Percentiles rank a stretch among this genome's conserved stretches.
Conservation (phyloP, 2,113 vertebrate genomes). For the Pterophyllum scalare region DNA sequence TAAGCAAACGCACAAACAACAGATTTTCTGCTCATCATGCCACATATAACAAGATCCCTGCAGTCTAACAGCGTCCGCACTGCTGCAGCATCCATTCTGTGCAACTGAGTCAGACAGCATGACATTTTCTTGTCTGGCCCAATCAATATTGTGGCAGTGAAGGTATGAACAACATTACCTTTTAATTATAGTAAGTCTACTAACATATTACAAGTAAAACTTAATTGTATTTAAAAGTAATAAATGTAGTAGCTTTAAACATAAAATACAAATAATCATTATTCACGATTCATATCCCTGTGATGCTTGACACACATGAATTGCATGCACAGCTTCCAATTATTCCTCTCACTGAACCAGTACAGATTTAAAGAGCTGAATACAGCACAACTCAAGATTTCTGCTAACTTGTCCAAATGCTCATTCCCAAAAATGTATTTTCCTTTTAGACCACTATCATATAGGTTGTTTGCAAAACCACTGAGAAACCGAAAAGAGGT, state of each 20-base stretch:
- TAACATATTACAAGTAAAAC: not conserved
- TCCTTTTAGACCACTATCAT: too few species aligned
- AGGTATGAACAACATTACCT: not conserved
- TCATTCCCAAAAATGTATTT: too few species aligned
- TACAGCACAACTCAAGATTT: too few species aligned
- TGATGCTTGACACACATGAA: not conserved
- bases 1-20: constrained; percentile 2
- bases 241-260: not conserved
- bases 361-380: too few species aligned
- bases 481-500: not conserved
- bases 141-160: not conserved
- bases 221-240: not conserved
- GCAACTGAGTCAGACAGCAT: not conserved
- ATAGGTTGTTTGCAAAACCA: too few species aligned
- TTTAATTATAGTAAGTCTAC: not conserved
- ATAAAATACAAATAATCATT: not conserved
- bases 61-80: not conserved
- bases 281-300: not conserved
- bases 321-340: not conserved
- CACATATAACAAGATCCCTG: not conserved
- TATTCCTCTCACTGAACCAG: not conserved
- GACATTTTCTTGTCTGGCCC: not conserved
- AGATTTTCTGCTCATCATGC: not conserved
- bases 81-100: not conserved
- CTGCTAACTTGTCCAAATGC: too few species aligned